Percentiles rank a stretch among this genome's conserved stretches.
phyloP scores from a whole-genome alignment of 2,888 invertebrate species.

The Nemapogon koenigi region DNA sequence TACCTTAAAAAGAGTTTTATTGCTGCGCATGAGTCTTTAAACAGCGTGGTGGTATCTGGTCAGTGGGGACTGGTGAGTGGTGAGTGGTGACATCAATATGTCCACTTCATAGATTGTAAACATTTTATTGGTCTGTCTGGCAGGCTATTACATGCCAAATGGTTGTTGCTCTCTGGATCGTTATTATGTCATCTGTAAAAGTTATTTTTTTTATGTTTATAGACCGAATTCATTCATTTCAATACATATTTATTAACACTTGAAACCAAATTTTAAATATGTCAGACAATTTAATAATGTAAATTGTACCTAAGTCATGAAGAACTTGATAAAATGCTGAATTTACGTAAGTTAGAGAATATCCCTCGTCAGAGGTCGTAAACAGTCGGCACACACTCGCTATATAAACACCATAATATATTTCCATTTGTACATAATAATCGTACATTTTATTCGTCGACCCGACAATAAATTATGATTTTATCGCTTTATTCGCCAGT shows the following conservation, averaged over 20 bases:
- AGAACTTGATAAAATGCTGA: not conserved
- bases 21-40: conserved; percentile 3
- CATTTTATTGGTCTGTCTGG: conserved; percentile 12
- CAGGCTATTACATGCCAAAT: conserved; percentile 1
- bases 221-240: no score
- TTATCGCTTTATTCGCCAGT: conserved; percentile 57
- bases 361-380: no score
- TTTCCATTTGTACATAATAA: conserved; percentile 15
- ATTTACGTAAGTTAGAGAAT: no score
- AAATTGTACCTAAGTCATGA: not conserved
- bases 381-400: no score
- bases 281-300: no score
- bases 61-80: no score
- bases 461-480: conserved; percentile 37
- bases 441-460: conserved; percentile 33
- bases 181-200: no score
- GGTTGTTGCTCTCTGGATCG: no score
- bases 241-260: no score
- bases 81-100: conserved; percentile 11
- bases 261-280: no score
- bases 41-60: conserved; percentile 3
- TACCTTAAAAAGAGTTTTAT: conserved; percentile 15
- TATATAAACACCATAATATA: conserved; percentile 7
- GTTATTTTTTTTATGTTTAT: no score
- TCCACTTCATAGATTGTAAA: conserved; percentile 11